Conservation (phyloP, 2,888 invertebrate species). For the Eilema caniola region DNA sequence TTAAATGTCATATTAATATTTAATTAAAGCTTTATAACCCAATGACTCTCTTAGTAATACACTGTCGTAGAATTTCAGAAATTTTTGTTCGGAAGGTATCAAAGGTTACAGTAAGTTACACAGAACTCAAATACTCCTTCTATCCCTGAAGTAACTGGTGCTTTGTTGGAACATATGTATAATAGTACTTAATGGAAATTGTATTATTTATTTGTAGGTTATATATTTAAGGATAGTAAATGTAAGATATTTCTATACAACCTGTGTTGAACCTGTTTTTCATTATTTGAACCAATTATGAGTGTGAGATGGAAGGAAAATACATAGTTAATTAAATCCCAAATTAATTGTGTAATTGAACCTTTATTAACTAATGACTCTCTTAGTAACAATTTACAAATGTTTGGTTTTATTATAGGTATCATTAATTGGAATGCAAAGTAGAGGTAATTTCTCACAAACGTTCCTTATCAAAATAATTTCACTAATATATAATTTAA, state of each 20-base stretch:
- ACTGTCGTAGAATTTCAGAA: no score
- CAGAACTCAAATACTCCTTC: slow-evolving; percentile 26
- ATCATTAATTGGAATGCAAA: slow-evolving; percentile 78
- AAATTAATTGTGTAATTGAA: slow-evolving; percentile 35
- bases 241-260: slow-evolving; percentile 41
- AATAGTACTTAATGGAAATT: slow-evolving; percentile 42
- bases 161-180: slow-evolving; percentile 71
- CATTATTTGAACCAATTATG: slow-evolving; percentile 19
- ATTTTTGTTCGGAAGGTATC: neutral
- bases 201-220: slow-evolving; percentile 26
- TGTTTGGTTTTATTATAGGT: slow-evolving; percentile 81
- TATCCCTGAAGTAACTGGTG: slow-evolving; percentile 62
- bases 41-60: neutral
- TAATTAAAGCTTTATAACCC: neutral
- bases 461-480: slow-evolving; percentile 56
- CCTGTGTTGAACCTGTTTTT: slow-evolving; percentile 38
- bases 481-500: slow-evolving; percentile 65
- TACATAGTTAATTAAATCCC: slow-evolving; percentile 27
- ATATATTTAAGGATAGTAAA: slow-evolving; percentile 40
- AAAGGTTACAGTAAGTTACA: slow-evolving; percentile 8
- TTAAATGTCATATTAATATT: slow-evolving; percentile 22
- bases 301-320: neutral
- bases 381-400: slow-evolving; percentile 73
- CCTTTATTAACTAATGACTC: slow-evolving; percentile 78
- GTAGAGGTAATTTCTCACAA: slow-evolving; percentile 79